Conservation (phyloP, 2,888 invertebrate species). For the Leuctra nigra region DNA sequence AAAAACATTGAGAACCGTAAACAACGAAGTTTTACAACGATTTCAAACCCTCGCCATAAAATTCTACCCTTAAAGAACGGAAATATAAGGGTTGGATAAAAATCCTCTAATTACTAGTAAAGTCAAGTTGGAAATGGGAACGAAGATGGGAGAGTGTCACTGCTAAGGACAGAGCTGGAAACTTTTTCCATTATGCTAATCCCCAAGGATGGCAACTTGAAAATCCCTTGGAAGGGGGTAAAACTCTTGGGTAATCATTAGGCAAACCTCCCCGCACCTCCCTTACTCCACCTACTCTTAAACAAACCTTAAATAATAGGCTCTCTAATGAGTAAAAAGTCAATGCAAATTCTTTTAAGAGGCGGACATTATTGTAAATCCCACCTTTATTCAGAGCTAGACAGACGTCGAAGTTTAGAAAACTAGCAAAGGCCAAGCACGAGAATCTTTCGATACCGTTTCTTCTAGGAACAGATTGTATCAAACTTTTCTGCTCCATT, state of each 20-base stretch:
- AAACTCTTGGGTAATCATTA: conserved; percentile 26
- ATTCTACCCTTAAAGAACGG: conserved; percentile 18
- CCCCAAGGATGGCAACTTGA: conserved; percentile 18
- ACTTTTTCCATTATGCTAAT: conserved; percentile 30
- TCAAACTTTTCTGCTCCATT: too few relatives aligned
- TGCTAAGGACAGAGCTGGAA: conserved; percentile 23
- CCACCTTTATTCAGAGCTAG: not conserved
- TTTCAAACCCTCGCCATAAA: too few relatives aligned
- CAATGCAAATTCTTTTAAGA: conserved; percentile 16
- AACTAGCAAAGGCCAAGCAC: too few relatives aligned
- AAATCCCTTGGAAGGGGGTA: conserved; percentile 15
- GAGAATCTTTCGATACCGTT: too few relatives aligned
- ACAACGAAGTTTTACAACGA: conserved; percentile 11
- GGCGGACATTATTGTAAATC: not conserved
- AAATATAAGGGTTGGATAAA: conserved; percentile 23
- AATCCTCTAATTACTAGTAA: conserved; percentile 27
- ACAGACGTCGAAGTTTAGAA: too few relatives aligned
- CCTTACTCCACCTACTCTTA: not conserved
- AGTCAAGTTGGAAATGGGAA: conserved; percentile 25
- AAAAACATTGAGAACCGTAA: too few relatives aligned
- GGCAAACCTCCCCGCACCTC: conserved; percentile 13
- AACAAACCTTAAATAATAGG: conserved; percentile 18
- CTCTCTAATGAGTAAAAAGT: conserved; percentile 17
- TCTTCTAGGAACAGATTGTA: too few relatives aligned
- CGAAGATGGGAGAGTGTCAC: conserved; percentile 23